Evolutionary conservation across 1,140 invertebrate genomes (phyloP).

Genomic region (Sitodiplosis mosellana): DNA sequence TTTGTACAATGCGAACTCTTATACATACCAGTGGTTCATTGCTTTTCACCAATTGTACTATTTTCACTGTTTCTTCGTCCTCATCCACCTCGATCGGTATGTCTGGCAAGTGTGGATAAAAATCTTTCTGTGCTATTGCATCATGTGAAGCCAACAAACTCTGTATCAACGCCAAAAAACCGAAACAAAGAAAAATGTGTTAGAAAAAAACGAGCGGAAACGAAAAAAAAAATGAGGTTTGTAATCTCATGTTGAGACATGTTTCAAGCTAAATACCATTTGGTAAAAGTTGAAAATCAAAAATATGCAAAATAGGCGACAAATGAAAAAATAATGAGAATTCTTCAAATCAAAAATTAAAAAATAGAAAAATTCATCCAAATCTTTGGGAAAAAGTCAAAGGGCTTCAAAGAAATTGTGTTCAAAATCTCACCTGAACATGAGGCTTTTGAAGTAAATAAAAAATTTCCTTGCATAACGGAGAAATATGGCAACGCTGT

Average conservation of each 20-base stretch:
- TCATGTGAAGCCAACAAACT: conserved; percentile 83
- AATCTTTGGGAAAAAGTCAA: too few relatives aligned
- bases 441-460: conserved; percentile 65
- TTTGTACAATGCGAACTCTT: too few relatives aligned
- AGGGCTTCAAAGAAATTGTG: not conserved
- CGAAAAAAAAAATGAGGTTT: conserved; percentile 3
- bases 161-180: conserved; percentile 29
- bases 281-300: too few relatives aligned
- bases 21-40: conserved; percentile 85
- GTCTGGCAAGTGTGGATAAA: conserved; percentile 76
- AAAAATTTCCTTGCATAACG: conserved; percentile 61
- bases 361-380: too few relatives aligned
- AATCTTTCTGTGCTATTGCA: conserved; percentile 87
- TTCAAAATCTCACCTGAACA: conserved; percentile 47
- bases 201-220: conserved; percentile 1
- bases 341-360: not conserved
- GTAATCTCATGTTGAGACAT: too few relatives aligned
- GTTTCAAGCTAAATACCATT: too few relatives aligned
- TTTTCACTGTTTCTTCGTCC: conserved; percentile 90
- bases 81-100: conserved; percentile 75
- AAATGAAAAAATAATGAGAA: not conserved
- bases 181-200: conserved; percentile 4
- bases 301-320: too few relatives aligned
- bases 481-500: conserved; percentile 35
- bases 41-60: conserved; percentile 91